Evolutionary conservation across 1,140 invertebrate species (phyloP).

Genomic region (Melitaea cinxia): DNA sequence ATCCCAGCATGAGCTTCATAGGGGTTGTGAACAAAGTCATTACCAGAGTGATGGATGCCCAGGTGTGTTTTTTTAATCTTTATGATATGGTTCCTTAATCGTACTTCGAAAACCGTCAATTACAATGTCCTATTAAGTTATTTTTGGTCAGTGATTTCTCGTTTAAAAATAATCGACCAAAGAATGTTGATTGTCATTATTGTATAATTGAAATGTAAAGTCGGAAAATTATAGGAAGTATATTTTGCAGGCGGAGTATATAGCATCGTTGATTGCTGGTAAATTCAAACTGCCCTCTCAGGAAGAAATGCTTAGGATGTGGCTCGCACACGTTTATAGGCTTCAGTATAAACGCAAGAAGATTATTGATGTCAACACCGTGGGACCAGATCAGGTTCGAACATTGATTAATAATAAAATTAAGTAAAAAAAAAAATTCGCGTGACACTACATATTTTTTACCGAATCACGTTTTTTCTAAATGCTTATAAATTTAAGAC

Average conservation of each 20-base stretch:
- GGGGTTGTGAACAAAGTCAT: conserved; percentile 83
- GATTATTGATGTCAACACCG: conserved; percentile 58
- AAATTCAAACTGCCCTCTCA: conserved; percentile 63
- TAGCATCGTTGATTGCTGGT: conserved; percentile 55
- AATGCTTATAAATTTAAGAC: too few relatives aligned
- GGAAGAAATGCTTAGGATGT: conserved; percentile 60
- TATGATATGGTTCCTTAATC: background rate
- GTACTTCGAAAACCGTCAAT: background rate
- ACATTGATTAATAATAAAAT: background rate
- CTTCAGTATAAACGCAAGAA: conserved; percentile 46
- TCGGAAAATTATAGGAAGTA: too few relatives aligned
- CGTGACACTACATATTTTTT: too few relatives aligned
- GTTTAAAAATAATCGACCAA: too few relatives aligned
- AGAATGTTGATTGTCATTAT: too few relatives aligned
- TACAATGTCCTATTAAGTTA: too few relatives aligned
- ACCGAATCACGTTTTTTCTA: too few relatives aligned
- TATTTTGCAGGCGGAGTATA: conserved; percentile 59
- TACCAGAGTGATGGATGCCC: conserved; percentile 63
- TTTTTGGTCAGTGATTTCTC: too few relatives aligned
- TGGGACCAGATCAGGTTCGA: conserved; percentile 59
- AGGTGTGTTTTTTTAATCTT: conserved; percentile 44
- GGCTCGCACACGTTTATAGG: conserved; percentile 52
- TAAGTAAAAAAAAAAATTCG: background rate
- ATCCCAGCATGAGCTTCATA: conserved; percentile 88
- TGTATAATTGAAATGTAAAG: too few relatives aligned